Conservation (phyloP, 2,888 invertebrate genomes). For the Drosophila limbata region DNA sequence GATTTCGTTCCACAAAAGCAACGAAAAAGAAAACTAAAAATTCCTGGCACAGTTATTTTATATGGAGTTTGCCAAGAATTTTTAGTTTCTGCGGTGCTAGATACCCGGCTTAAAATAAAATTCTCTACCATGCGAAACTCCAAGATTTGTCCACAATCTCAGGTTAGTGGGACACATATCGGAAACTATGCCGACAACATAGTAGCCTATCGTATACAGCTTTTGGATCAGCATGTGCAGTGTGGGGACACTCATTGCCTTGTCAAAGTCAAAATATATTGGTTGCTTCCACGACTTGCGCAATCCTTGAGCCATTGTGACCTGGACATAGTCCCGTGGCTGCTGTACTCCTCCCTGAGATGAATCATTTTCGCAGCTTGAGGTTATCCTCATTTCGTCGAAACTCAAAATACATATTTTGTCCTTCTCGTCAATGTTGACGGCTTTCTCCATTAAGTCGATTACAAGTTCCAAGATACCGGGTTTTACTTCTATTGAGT, state of each 20-base stretch:
- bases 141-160: constrained; percentile 4
- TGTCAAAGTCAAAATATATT: constrained; percentile 3
- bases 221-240: constrained; percentile 2
- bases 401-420: constrained; percentile 3
- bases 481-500: background rate
- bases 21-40: no score
- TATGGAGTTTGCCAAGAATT: no score
- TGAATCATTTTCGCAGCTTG: background rate
- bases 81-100: no score
- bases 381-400: background rate
- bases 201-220: constrained; percentile 3
- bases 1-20: no score
- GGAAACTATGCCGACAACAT: constrained; percentile 7
- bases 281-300: background rate
- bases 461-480: background rate
- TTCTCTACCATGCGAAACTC: background rate
- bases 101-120: background rate
- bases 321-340: background rate
- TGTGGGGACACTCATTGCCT: background rate
- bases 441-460: background rate
- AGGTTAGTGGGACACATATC: background rate
- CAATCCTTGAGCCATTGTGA: background rate
- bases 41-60: no score
- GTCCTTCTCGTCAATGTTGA: background rate
- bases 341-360: background rate